Percentiles rank a stretch among this genome's conserved stretches.
Evolutionary conservation across 2,888 invertebrate genomes (phyloP).

Genomic region (Pharmacophagus antenor): DNA sequence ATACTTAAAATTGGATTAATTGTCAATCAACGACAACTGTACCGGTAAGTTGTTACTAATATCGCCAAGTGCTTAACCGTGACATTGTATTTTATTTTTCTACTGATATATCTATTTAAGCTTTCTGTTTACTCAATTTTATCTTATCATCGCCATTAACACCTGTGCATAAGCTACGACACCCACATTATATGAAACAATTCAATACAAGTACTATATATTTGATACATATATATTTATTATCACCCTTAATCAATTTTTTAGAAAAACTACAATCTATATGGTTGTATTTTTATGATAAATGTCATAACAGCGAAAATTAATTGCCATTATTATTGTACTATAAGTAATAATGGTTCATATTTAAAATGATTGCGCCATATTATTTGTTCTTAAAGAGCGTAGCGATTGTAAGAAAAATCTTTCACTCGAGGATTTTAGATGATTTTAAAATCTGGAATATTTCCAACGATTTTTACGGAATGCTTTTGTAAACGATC

Average conservation of each 20-base stretch:
- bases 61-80: too few species aligned
- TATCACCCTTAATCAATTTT: too few species aligned
- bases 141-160: constrained; percentile 25
- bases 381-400: neutral
- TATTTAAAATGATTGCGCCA: neutral
- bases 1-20: too few species aligned
- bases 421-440: neutral
- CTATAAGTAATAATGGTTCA: neutral
- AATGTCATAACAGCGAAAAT: neutral
- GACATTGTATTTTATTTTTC: neutral
- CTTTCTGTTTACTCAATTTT: constrained; percentile 4
- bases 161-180: neutral
- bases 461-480: neutral
- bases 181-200: constrained; percentile 3
- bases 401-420: neutral
- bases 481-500: neutral
- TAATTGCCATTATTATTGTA: too few species aligned
- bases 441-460: neutral
- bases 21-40: too few species aligned
- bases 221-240: too few species aligned
- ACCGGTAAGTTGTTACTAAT: too few species aligned
- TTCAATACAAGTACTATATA: neutral
- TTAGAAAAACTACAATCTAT: too few species aligned
- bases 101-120: neutral
- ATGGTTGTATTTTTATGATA: too few species aligned